Evolutionary conservation across 2,888 invertebrate species (phyloP).

Genomic region (Ypsolopha sequella): DNA sequence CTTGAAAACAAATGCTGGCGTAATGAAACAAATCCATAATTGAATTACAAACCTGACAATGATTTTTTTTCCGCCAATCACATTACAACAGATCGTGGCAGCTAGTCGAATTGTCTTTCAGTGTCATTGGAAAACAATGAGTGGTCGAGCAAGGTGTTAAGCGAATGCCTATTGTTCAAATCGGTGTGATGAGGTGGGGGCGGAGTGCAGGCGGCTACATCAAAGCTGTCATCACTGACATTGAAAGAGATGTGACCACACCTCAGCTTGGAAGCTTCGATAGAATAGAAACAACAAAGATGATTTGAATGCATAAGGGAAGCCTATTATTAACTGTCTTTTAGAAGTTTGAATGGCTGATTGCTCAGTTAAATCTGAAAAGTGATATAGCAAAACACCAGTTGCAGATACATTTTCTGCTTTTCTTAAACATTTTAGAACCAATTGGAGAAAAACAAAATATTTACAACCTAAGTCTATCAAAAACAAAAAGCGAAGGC

Average conservation of each 20-base stretch:
- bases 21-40: slow-evolving; percentile 27
- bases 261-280: slow-evolving; percentile 11
- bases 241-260: slow-evolving; percentile 34
- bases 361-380: too few relatives aligned
- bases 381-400: too few relatives aligned
- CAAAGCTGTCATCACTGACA: slow-evolving; percentile 30
- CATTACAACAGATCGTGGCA: slow-evolving; percentile 17
- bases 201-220: slow-evolving; percentile 30
- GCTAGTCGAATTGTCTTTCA: slow-evolving; percentile 9
- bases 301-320: not conserved
- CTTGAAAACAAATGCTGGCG: slow-evolving; percentile 4
- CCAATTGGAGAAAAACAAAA: not conserved
- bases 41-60: slow-evolving; percentile 9
- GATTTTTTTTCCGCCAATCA: slow-evolving; percentile 26
- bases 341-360: too few relatives aligned
- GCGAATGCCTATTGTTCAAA: slow-evolving; percentile 37
- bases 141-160: slow-evolving; percentile 34
- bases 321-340: too few relatives aligned
- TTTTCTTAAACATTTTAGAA: too few relatives aligned
- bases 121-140: slow-evolving; percentile 25
- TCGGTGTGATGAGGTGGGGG: slow-evolving; percentile 15
- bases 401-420: too few relatives aligned
- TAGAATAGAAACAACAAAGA: not conserved
- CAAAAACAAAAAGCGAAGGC: not conserved
- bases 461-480: not conserved